Evolutionary conservation across 1,140 invertebrate genomes (phyloP).

Genomic region (Bombus terrestris): DNA sequence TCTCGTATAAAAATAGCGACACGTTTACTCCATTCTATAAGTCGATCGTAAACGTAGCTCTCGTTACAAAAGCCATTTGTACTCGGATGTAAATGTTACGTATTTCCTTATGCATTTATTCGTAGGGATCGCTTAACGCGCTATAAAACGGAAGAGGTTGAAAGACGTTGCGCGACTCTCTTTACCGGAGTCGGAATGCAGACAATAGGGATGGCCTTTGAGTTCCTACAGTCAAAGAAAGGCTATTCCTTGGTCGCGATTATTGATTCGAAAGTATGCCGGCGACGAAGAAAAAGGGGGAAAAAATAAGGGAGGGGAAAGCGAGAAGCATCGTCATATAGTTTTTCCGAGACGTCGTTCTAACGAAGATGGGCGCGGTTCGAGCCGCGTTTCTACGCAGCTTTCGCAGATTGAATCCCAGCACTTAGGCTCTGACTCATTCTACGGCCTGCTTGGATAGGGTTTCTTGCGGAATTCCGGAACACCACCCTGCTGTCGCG

Average conservation of each 20-base stretch:
- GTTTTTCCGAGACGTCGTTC: conserved; percentile 36
- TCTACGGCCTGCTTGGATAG: not conserved
- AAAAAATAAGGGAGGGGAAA: not conserved
- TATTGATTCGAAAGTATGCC: conserved; percentile 39
- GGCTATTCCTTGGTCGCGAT: conserved; percentile 40
- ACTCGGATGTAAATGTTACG: not conserved
- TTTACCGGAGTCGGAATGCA: conserved; percentile 19
- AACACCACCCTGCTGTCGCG: conserved; percentile 11
- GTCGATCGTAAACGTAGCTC: no score
- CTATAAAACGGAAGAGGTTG: not conserved
- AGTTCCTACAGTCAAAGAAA: conserved; percentile 39
- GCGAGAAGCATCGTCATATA: conserved; percentile 12
- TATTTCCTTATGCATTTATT: conserved; percentile 4
- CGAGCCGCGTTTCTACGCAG: conserved; percentile 29
- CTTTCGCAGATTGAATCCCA: conserved; percentile 39
- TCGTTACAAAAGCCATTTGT: no score
- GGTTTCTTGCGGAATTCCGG: conserved; percentile 4
- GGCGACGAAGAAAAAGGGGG: not conserved
- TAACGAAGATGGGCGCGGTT: conserved; percentile 47
- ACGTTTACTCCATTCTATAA: no score
- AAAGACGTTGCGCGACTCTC: not conserved
- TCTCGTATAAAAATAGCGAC: no score
- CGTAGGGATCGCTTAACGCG: not conserved
- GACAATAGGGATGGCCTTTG: conserved; percentile 45
- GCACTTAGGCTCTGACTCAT: conserved; percentile 13